Evolutionary conservation across 2,113 vertebrate species (phyloP), one percentile per base, ranked within the genome.

Genomic region (Clinocottus analis): DNA sequence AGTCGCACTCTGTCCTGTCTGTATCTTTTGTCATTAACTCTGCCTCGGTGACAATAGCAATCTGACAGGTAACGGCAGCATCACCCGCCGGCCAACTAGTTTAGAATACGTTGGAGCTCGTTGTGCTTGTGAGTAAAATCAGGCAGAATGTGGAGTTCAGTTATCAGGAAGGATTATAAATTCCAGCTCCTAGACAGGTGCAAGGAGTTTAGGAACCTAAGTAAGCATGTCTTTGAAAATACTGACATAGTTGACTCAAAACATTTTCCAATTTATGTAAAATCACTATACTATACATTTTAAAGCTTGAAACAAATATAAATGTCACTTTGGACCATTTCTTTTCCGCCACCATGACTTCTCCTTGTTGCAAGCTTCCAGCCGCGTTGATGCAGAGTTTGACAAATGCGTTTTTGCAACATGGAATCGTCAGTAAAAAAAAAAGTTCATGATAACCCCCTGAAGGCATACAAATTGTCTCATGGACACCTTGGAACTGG

Each of bases 131-230:
- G 59, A 12, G 17, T 31, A 0, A 45, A 25, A 55, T 25, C n/a
- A 23, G 73, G 58, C 53, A 77, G 14, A 71, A 51, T 41, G 33
- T 51, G 17, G 33, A 72, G n/a, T 63, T 80, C 63, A 14, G 25
- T n/a, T 39, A 72, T 49, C 51, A 79, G 68, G 19, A 41, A 53
- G 0, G 5, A 11, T 60, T 29, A 58, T 17, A 17, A 58, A 29
- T 25, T 58, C 13, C 25, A 58, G 55, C 14, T 21, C 10, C 31
- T 7, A 8, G 2, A 45, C 7, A 14, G 35, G 11, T 1, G 1
- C 23, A 78, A n/a, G 33, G 25, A 63, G 25, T 72, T 79, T 14
- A 51, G 45, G n/a, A 63, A 23, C 23, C 7, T 43, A 7, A 43
- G 19, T 12, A 35, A 67, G 16, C 21, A 21, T 17, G 7, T 23